These are phyloP conservation scores for Drosophila pallidifrons DNA, from an alignment of 1,140 invertebrate species.

Conservation along the genomic window DNA sequence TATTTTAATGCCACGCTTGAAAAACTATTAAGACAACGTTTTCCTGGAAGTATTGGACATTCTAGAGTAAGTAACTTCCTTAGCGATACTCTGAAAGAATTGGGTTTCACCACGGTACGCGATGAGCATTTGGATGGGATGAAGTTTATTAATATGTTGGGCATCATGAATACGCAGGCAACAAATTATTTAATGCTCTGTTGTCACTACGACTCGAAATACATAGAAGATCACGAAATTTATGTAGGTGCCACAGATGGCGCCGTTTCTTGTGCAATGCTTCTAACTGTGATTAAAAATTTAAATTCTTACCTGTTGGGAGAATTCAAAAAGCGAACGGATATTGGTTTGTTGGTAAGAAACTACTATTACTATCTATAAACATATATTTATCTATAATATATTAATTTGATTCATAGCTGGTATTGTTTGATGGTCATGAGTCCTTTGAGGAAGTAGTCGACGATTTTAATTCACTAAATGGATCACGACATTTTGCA, in stretches of 20 bases:
- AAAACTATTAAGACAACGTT: constrained; percentile 90
- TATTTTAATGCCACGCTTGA: constrained; percentile 88
- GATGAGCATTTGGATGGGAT: constrained; percentile 13
- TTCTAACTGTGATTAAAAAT: constrained; percentile 39
- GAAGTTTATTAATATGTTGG: constrained; percentile 38
- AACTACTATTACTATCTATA: background rate
- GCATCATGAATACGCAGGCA: constrained; percentile 32
- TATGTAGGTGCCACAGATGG: constrained; percentile 46
- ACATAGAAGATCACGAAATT: background rate
- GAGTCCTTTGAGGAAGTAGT: constrained; percentile 4
- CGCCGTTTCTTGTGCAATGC: constrained; percentile 55
- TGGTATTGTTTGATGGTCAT: constrained; percentile 57
- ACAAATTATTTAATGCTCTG: constrained; percentile 18
- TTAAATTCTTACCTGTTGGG: constrained; percentile 14
- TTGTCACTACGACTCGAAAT: constrained; percentile 55
- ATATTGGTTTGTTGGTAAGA: constrained; percentile 49
- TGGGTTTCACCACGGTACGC: constrained; percentile 22
- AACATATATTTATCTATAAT: no score
- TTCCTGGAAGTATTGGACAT: constrained; percentile 90
- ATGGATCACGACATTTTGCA: constrained; percentile 37
- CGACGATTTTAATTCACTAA: background rate
- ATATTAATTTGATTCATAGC: constrained; percentile 1
- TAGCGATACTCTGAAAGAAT: constrained; percentile 10
- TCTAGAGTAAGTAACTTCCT: constrained; percentile 89
- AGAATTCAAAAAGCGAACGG: background rate